Percentiles rank a stretch among this genome's conserved stretches.
Evolutionary conservation across 2,797 vertebrate genomes (phyloP).

Genomic region (Dendrocincla fuliginosa): DNA sequence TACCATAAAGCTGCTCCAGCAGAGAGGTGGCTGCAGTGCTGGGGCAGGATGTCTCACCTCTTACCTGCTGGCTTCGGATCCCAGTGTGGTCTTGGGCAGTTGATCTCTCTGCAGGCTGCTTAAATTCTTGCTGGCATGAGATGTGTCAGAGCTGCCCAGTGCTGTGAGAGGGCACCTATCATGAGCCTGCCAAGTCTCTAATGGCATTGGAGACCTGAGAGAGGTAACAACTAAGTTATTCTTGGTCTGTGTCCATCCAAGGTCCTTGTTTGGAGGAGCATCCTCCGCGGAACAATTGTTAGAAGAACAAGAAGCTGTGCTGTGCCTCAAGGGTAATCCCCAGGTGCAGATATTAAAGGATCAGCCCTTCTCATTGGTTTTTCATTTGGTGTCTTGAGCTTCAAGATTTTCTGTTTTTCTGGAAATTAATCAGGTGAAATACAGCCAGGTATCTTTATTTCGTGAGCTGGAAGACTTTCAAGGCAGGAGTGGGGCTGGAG

Average conservation of each 20-base stretch:
- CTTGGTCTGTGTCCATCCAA: neutral
- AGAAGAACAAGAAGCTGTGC: neutral
- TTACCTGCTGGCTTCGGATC: neutral
- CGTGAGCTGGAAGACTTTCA: neutral
- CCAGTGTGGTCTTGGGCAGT: neutral
- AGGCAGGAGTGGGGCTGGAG: neutral
- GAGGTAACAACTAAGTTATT: neutral
- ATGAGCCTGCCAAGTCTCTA: neutral
- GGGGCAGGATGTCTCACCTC: neutral
- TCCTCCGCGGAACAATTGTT: neutral
- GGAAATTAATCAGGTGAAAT: neutral
- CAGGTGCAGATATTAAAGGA: neutral
- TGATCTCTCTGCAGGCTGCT: neutral
- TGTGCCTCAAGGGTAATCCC: neutral
- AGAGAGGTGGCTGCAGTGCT: neutral
- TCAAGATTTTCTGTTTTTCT: neutral
- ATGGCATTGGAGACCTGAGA: neutral
- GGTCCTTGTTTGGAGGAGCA: neutral
- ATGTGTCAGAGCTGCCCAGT: fast-evolving
- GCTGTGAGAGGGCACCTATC: neutral
- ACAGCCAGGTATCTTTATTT: neutral
- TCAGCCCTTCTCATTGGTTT: neutral
- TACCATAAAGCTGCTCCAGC: neutral
- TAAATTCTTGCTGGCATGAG: neutral
- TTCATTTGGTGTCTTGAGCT: neutral